Evolutionary conservation across 2,888 invertebrate species (phyloP).

Genomic region (Chrysolina americana): DNA sequence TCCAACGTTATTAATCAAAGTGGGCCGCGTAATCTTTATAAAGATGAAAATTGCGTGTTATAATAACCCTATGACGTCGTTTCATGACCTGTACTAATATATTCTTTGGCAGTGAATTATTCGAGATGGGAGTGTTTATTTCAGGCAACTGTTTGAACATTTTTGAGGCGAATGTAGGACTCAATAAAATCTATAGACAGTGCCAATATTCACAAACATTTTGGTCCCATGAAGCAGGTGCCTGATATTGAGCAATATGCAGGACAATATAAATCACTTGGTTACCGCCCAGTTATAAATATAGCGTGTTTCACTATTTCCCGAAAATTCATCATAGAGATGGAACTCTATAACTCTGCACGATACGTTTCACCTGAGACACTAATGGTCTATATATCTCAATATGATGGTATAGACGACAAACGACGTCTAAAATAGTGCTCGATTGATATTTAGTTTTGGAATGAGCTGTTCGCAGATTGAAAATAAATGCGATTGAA

Average conservation of each 20-base stretch:
- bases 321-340: neutral
- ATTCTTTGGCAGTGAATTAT: constrained; percentile 15
- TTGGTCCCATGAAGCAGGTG: neutral
- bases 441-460: neutral
- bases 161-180: neutral
- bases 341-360: neutral
- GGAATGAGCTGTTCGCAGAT: neutral
- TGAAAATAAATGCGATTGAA: neutral
- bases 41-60: constrained; percentile 25
- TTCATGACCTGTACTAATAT: constrained; percentile 36
- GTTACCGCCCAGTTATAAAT: constrained; percentile 16
- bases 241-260: neutral
- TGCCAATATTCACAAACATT: neutral
- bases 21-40: constrained; percentile 23
- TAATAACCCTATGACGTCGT: constrained; percentile 33
- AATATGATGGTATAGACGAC: constrained; percentile 16
- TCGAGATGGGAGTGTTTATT: neutral
- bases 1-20: constrained; percentile 25
- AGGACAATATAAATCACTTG: constrained; percentile 3
- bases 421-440: constrained; percentile 18
- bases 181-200: neutral
- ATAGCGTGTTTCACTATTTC: constrained; percentile 10
- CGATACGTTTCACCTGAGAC: constrained; percentile 13
- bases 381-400: constrained; percentile 26
- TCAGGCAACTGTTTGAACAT: neutral